Conservation (phyloP, 1,140 invertebrate genomes). For the Euschistus heros region DNA sequence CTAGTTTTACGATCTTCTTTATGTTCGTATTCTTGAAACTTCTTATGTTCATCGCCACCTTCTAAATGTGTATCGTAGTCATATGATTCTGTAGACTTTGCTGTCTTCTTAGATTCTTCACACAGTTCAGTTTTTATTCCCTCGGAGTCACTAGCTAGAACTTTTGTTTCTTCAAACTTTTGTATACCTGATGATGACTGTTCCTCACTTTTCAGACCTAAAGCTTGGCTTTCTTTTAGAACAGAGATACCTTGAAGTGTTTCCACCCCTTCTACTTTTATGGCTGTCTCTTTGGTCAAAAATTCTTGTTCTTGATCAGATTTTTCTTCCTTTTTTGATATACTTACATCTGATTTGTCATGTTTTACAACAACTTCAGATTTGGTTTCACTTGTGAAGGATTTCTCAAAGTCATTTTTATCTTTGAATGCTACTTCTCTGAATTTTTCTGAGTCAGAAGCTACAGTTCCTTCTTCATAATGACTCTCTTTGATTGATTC, state of each 20-base stretch:
- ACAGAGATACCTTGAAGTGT: neutral
- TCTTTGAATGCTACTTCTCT: conserved; percentile 14
- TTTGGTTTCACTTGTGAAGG: neutral
- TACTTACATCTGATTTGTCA: neutral
- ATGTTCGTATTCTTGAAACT: conserved; percentile 11
- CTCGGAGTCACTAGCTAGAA: neutral
- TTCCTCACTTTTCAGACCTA: neutral
- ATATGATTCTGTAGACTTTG: conserved; percentile 16
- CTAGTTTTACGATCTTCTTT: conserved; percentile 20
- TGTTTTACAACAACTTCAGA: neutral
- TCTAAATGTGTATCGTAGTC: conserved; percentile 3
- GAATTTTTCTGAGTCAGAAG: conserved; percentile 22
- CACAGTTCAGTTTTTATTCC: neutral
- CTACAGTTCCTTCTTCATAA: conserved; percentile 28
- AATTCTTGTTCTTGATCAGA: neutral
- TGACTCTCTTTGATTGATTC: conserved; percentile 30
- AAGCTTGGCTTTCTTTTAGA: neutral
- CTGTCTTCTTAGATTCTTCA: neutral
- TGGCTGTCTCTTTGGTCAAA: neutral
- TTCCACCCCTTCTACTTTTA: neutral
- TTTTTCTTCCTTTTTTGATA: conserved; percentile 6
- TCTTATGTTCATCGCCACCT: neutral
- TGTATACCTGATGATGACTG: neutral
- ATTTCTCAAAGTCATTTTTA: neutral
- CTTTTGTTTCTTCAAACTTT: conserved; percentile 11